Percentiles rank a stretch among this genome's conserved stretches.
Conservation (phyloP, 1,140 invertebrate species). For the Plutomurus gul region DNA sequence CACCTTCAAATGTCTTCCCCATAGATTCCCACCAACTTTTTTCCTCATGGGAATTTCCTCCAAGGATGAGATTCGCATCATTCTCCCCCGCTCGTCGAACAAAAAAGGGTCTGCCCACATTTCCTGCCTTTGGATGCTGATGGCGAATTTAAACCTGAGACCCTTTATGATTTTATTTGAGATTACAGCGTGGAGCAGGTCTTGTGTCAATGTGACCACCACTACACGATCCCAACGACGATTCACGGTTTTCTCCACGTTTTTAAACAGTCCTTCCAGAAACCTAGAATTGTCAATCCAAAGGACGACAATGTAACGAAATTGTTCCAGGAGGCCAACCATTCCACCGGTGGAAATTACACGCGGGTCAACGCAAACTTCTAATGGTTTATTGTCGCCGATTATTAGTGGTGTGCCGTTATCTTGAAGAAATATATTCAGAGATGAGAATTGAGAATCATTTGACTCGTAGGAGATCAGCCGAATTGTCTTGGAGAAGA, state of each 20-base stretch:
- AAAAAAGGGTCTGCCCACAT: not conserved
- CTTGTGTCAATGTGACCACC: not conserved
- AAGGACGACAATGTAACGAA: not conserved
- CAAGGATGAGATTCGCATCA: not conserved
- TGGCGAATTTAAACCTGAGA: not conserved
- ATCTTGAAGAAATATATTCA: not conserved
- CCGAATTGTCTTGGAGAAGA: not conserved
- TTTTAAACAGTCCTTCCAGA: not conserved
- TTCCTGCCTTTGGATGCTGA: not conserved
- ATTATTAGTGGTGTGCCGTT: not conserved
- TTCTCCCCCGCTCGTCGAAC: not conserved
- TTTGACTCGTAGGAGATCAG: not conserved
- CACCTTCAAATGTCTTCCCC: not conserved
- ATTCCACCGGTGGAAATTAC: too few relatives aligned
- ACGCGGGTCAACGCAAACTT: not conserved
- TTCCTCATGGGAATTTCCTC: not conserved
- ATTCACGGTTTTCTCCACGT: not conserved
- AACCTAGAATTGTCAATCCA: not conserved
- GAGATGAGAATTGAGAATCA: not conserved
- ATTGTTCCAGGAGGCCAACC: not conserved
- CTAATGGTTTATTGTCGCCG: too few relatives aligned
- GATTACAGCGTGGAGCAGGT: not conserved
- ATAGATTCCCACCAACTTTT: not conserved
- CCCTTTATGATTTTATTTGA: not conserved
- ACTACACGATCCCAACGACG: not conserved